Base-by-base conservation (phyloP, 92 coral and sea anemone species). In the Heliopora coerulea region DNA sequence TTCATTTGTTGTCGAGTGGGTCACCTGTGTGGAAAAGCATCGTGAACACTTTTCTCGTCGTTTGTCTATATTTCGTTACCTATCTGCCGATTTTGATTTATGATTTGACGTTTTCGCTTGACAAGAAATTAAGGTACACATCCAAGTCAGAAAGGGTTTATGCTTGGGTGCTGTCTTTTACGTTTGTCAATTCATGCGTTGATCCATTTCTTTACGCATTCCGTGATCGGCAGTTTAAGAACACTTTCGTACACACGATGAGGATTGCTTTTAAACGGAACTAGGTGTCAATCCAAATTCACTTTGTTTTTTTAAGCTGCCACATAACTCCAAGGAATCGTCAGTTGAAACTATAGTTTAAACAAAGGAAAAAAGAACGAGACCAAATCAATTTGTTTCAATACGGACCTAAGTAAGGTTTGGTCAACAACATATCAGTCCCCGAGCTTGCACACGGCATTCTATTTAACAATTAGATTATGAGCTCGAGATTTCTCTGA, bases 81-180 rank as follows among this genome's bases (percentile, higher is more conserved):
- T 63, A 63, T 63, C 54, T 63, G 21, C 70, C 54, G 28, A 63
- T 63, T 11, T 49, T 63, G n/a, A 18, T 44, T 37, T 63, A 63
- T 49, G 70, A 63, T 63, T 63, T 63, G 7, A 63, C 29, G 17
- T 63, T 34, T 63, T 63, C 70, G 11, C 25, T 63, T n/a, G 48
- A 63, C 52, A 63, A 40, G 30, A 0, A 63, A 63, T 49, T n/a
- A 40, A 63, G 48, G 17, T 63, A 63, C 21, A 63, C 70, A 21
- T 24, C 28, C n/a, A 49, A 17, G 15, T 34, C 70, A 63, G 70
- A 63, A 63, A 63, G 70, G 15, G 70, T 63, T 37, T 63, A 63
- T 63, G 70, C 70, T 15, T 63, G 70, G 70, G 70, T 63, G 17
- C 49, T 63, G 1, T 63, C 70, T 9, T 32, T 63, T n/a, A 44